Evolutionary conservation across 2,797 vertebrate species (phyloP).

Genomic region (Gymnothorax reevesii): DNA sequence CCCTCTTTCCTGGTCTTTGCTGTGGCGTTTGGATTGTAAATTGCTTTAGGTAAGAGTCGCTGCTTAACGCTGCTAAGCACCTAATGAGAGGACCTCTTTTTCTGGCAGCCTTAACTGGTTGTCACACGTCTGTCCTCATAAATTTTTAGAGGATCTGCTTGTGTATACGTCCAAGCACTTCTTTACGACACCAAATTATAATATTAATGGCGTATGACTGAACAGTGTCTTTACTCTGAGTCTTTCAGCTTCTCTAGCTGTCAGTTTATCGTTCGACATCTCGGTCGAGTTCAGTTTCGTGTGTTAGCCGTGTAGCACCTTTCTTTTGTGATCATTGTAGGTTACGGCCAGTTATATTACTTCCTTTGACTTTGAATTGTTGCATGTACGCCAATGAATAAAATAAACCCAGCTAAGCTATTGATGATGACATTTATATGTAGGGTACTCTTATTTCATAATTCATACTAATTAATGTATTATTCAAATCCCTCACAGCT

Average conservation of each 20-base stretch:
- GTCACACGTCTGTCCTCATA: background rate
- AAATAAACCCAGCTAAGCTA: background rate
- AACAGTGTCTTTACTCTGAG: background rate
- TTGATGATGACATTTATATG: background rate
- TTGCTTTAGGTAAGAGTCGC: background rate
- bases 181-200: background rate
- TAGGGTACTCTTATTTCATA: background rate
- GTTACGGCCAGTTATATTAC: background rate
- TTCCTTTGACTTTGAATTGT: background rate
- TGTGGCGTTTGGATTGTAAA: background rate
- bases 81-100: background rate
- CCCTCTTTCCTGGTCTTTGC: background rate
- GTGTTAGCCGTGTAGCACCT: background rate
- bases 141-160: background rate
- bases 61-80: background rate
- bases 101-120: background rate
- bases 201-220: background rate
- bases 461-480: background rate
- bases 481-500: background rate
- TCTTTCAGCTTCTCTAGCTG: background rate
- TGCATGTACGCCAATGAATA: background rate
- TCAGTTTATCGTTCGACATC: background rate
- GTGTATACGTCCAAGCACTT: background rate
- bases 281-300: background rate
- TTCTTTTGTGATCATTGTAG: background rate